Evolutionary conservation across 2,113 vertebrate genomes (phyloP).

Genomic region (Gnathonemus echidnorhynchus): DNA sequence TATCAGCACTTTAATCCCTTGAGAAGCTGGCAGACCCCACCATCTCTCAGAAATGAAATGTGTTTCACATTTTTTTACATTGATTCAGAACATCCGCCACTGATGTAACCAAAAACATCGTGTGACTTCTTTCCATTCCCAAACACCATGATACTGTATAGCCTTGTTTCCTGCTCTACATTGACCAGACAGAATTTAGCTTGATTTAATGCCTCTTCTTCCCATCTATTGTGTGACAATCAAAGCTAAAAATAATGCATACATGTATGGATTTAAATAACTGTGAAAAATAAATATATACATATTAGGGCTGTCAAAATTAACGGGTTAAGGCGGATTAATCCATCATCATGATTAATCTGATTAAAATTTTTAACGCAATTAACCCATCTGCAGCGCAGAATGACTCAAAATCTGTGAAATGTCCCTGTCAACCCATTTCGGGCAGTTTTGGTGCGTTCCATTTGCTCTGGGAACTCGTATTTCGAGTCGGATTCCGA

Average conservation of each 20-base stretch:
- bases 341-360: too few relatives aligned
- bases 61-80: neutral
- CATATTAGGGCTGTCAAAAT: too few relatives aligned
- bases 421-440: too few relatives aligned
- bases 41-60: neutral
- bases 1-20: neutral
- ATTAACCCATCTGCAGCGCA: too few relatives aligned
- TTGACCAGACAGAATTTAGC: neutral
- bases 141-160: neutral
- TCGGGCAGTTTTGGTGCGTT: too few relatives aligned
- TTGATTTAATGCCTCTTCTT: neutral
- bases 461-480: too few relatives aligned
- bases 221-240: neutral
- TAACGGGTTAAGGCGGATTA: too few relatives aligned
- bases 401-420: too few relatives aligned
- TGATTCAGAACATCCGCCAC: neutral
- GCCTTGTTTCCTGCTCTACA: neutral
- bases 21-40: neutral
- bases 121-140: neutral
- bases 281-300: neutral
- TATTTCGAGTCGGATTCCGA: too few relatives aligned
- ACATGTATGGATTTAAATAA: neutral
- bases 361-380: too few relatives aligned
- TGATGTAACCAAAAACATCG: neutral
- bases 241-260: neutral